These are phyloP conservation scores for Drosophila koepferae DNA, from an alignment of 2,888 invertebrate genomes.

Conservation along the genomic window DNA sequence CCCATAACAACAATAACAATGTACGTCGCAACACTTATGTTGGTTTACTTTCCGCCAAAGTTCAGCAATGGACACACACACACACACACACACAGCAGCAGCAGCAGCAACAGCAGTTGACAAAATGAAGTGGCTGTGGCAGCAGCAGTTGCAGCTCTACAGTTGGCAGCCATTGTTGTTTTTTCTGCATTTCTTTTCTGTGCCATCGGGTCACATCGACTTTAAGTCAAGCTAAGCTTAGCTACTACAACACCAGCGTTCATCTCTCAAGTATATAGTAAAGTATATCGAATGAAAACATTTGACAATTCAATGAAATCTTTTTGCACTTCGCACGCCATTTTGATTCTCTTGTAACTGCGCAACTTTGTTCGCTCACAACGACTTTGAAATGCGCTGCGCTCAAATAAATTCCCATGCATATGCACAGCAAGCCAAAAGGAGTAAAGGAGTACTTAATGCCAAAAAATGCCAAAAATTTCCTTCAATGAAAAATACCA, in stretches of 20 bases:
- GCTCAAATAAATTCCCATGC: no score
- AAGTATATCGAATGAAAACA: neutral
- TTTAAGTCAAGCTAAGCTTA: neutral
- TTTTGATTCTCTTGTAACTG: constrained; percentile 14
- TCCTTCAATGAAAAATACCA: no score
- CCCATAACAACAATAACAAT: constrained; percentile 72
- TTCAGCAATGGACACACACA: constrained; percentile 42
- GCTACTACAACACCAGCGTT: neutral
- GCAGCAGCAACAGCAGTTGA: constrained; percentile 38
- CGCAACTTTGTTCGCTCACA: neutral
- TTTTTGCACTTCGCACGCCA: constrained; percentile 21
- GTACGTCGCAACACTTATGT: constrained; percentile 80
- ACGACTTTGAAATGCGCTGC: neutral
- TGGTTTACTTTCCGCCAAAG: constrained; percentile 72
- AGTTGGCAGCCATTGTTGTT: constrained; percentile 46
- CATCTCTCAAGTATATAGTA: neutral
- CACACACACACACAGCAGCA: no score
- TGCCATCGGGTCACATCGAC: constrained; percentile 33
- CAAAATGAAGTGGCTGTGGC: constrained; percentile 53
- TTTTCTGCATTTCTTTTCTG: constrained; percentile 9
- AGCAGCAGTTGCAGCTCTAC: constrained; percentile 29
- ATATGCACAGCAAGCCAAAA: no score
- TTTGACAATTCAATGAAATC: neutral
- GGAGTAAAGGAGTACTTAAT: no score
- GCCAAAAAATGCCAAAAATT: neutral